A percentile compares a stretch with the other conserved stretches of the same genome.
These are phyloP conservation scores for Lepidurus packardi DNA, from an alignment of 1,140 invertebrate species.

Conservation along the genomic window DNA sequence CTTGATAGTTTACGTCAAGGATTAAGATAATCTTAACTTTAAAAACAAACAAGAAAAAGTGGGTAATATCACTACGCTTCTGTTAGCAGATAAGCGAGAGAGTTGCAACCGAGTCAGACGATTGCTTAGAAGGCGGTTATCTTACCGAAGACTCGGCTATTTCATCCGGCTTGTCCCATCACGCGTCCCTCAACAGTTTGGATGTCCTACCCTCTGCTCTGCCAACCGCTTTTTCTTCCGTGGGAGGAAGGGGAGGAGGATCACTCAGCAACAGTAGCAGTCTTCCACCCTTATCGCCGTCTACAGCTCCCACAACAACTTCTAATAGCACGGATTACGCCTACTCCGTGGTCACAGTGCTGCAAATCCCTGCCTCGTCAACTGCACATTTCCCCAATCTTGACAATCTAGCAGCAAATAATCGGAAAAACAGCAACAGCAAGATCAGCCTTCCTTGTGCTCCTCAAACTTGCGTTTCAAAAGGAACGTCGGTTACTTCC, in stretches of 20 bases:
- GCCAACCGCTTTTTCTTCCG: not conserved
- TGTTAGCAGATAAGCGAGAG: not conserved
- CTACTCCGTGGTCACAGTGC: conserved; percentile 6
- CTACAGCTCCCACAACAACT: not conserved
- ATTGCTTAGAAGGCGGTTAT: conserved; percentile 26
- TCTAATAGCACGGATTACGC: conserved; percentile 21
- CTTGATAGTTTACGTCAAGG: too few species aligned
- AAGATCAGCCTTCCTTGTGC: not conserved
- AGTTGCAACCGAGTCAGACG: not conserved
- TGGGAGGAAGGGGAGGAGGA: conserved; percentile 8
- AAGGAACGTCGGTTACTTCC: not conserved
- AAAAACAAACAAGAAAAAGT: too few species aligned
- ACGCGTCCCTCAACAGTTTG: conserved; percentile 31
- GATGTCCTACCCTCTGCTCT: conserved; percentile 8
- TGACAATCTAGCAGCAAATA: not conserved
- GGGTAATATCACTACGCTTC: not conserved
- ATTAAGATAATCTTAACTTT: too few species aligned
- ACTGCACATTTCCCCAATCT: not conserved
- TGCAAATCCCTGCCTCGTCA: not conserved
- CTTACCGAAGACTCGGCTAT: conserved; percentile 34
- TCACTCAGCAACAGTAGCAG: not conserved
- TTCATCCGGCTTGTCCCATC: conserved; percentile 32
- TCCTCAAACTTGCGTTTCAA: not conserved
- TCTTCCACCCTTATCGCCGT: not conserved
- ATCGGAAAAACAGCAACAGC: not conserved